A percentile compares a stretch with the other conserved stretches of the same genome.
These are phyloP conservation scores for Ferrisia virgata DNA, from an alignment of 2,888 invertebrate species.

Conservation along the genomic window DNA sequence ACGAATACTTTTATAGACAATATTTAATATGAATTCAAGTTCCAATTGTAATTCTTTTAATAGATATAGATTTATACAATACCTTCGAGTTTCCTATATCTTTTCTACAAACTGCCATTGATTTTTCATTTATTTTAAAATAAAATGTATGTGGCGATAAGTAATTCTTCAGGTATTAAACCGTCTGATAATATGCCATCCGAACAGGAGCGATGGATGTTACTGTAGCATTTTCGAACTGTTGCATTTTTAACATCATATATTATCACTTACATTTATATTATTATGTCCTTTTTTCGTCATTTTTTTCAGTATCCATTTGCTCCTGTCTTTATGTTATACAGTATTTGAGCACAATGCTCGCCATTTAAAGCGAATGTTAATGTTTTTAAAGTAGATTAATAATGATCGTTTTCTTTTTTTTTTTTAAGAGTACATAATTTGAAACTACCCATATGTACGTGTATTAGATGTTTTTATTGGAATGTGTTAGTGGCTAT, in stretches of 20 bases:
- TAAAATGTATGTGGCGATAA: background rate
- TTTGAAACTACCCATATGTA: background rate
- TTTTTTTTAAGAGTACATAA: background rate
- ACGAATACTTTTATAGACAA: background rate
- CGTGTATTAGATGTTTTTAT: background rate
- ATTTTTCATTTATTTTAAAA: background rate
- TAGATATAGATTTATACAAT: too few relatives aligned
- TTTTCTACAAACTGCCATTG: slow-evolving; percentile 20
- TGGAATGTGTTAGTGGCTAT: background rate
- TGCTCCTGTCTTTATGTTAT: background rate
- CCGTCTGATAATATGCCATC: slow-evolving; percentile 15
- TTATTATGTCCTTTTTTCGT: background rate
- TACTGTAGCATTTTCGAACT: background rate
- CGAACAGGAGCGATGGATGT: background rate
- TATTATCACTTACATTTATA: background rate
- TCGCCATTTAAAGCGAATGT: background rate
- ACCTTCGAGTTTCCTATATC: slow-evolving; percentile 1
- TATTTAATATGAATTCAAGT: background rate
- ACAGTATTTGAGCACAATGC: slow-evolving; percentile 1
- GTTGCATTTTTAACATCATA: background rate
- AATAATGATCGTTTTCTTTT: background rate
- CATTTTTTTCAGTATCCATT: background rate
- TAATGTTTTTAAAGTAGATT: background rate
- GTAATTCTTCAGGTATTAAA: background rate
- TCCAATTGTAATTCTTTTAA: background rate